phyloP scores from a whole-genome alignment of 2,113 vertebrate genomes.

The Periophthalmus modestus region DNA sequence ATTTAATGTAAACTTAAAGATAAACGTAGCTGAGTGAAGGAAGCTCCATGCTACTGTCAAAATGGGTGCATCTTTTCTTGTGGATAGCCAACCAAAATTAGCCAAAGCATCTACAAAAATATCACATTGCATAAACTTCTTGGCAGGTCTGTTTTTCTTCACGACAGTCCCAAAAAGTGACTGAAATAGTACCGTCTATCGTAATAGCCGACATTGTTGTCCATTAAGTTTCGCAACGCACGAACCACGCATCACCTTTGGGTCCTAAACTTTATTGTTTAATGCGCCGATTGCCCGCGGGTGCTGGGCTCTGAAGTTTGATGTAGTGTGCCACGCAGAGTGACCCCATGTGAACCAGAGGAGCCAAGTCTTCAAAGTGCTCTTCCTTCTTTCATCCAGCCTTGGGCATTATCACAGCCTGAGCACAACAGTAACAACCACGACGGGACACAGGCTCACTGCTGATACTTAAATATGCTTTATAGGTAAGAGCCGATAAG shows the following conservation, averaged over 20 bases:
- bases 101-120: too few relatives aligned
- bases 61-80: too few relatives aligned
- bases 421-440: constrained; percentile 25
- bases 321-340: constrained; percentile 35
- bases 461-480: constrained; percentile 24
- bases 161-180: not conserved
- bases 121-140: not conserved
- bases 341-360: constrained; percentile 40
- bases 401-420: constrained; percentile 42
- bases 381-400: constrained; percentile 50
- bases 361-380: constrained; percentile 46
- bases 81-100: too few relatives aligned
- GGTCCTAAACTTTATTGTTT: constrained; percentile 43
- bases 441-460: constrained; percentile 17
- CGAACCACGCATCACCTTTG: constrained; percentile 23
- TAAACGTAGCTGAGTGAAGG: too few relatives aligned
- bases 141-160: not conserved
- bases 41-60: too few relatives aligned
- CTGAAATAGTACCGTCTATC: not conserved
- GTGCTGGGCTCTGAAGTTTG: constrained; percentile 34
- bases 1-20: too few relatives aligned
- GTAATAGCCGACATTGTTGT: constrained; percentile 35
- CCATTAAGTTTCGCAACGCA: constrained; percentile 32
- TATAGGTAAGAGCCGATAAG: constrained; percentile 7
- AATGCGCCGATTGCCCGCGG: constrained; percentile 15